phyloP scores from a whole-genome alignment of 2,888 invertebrate genomes.

The Sepioteuthis lessoniana region DNA sequence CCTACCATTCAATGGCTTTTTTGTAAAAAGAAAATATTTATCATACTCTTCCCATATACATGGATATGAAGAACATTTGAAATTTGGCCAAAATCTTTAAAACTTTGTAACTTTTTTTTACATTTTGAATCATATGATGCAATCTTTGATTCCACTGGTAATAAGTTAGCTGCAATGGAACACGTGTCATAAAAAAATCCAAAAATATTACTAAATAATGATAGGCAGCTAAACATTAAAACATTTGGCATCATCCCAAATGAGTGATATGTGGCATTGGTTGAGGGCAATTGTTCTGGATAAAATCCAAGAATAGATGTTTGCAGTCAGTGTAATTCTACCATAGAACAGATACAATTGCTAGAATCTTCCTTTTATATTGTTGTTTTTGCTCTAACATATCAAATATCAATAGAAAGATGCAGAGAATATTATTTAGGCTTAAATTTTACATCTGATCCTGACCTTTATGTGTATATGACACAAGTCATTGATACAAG shows the following conservation, averaged over 20 bases:
- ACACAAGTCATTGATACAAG: neutral
- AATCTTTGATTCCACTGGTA: constrained; percentile 21
- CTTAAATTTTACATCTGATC: neutral
- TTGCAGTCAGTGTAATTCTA: neutral
- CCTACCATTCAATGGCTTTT: neutral
- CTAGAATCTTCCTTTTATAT: neutral
- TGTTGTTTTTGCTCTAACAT: neutral
- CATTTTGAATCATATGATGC: neutral
- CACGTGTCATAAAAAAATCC: neutral
- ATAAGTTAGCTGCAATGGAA: neutral
- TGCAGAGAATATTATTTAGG: neutral
- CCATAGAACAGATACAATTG: neutral
- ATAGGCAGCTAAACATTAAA: neutral
- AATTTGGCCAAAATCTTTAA: neutral
- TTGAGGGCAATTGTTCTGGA: neutral
- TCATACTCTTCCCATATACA: neutral
- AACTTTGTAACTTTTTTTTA: neutral
- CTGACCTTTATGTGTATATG: neutral
- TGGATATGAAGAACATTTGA: neutral
- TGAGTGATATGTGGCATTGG: constrained; percentile 16
- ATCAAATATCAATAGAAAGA: neutral
- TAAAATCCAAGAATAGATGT: neutral
- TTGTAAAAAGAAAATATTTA: neutral
- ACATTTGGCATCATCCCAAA: neutral
- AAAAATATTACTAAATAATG: neutral